Percentiles rank a stretch among this genome's conserved stretches.
Conservation (phyloP, 2,888 invertebrate species). For the Tetheella fluctuosa region DNA sequence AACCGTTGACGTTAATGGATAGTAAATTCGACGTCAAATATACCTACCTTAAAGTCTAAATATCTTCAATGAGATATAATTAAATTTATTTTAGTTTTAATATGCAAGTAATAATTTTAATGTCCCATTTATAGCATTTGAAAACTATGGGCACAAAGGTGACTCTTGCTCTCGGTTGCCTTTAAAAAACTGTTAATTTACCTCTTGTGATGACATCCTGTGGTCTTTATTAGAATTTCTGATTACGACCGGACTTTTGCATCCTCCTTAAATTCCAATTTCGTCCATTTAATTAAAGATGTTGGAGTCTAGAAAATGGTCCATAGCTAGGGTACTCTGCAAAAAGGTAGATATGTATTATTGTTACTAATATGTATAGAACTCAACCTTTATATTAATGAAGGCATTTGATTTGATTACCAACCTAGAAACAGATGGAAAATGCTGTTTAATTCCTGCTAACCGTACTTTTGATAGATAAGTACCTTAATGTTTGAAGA, state of each 20-base stretch:
- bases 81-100: too few species aligned
- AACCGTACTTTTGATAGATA: too few species aligned
- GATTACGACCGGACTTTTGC: conserved; percentile 1
- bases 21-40: not conserved
- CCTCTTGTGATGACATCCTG: not conserved
- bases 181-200: not conserved
- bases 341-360: not conserved
- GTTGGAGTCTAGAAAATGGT: not conserved
- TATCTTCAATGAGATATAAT: too few species aligned
- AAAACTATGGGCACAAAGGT: not conserved
- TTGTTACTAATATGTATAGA: too few species aligned
- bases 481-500: too few species aligned
- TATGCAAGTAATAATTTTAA: not conserved
- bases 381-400: too few species aligned
- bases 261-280: not conserved
- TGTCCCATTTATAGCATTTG: not conserved
- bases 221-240: not conserved
- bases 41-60: too few species aligned
- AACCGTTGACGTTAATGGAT: not conserved
- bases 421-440: too few species aligned
- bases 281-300: not conserved
- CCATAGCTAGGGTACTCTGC: not conserved
- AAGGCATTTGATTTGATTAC: too few species aligned
- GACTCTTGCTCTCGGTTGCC: not conserved
- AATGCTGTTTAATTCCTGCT: too few species aligned